phyloP scores from a whole-genome alignment of 2,888 invertebrate species.

The Trileptium ribeirensis region DNA sequence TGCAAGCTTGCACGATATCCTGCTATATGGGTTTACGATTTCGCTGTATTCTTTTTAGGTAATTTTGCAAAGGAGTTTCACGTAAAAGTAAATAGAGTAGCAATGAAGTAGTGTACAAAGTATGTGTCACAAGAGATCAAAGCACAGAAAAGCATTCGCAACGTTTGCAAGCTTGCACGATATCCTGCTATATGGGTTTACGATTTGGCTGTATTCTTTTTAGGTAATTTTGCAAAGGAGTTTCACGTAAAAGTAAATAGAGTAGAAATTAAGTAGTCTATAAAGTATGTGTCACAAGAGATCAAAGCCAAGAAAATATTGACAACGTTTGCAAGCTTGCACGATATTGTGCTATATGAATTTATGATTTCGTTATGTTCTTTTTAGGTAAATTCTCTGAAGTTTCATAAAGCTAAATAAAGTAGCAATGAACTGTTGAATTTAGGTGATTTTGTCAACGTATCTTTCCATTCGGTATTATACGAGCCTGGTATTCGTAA shows the following conservation, averaged over 20 bases:
- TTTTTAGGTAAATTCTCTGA: neutral
- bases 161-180: neutral
- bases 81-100: no score
- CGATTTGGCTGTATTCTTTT: neutral
- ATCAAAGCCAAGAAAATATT: constrained; percentile 1
- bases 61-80: neutral
- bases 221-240: neutral
- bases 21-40: neutral
- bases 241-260: no score
- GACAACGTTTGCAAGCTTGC: neutral
- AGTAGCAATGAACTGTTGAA: no score
- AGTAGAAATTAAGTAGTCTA: no score
- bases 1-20: constrained; percentile 8
- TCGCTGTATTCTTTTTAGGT: constrained; percentile 12
- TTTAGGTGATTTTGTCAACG: no score
- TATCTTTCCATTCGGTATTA: no score
- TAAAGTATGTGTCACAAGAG: neutral
- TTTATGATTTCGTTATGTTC: neutral
- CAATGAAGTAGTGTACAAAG: no score
- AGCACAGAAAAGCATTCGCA: neutral
- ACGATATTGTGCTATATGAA: neutral
- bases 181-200: constrained; percentile 7
- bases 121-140: neutral
- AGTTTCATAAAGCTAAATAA: no score
- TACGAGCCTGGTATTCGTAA: no score